Evolutionary conservation across 2,797 vertebrate species (phyloP).

Genomic region (Clamator glandarius): DNA sequence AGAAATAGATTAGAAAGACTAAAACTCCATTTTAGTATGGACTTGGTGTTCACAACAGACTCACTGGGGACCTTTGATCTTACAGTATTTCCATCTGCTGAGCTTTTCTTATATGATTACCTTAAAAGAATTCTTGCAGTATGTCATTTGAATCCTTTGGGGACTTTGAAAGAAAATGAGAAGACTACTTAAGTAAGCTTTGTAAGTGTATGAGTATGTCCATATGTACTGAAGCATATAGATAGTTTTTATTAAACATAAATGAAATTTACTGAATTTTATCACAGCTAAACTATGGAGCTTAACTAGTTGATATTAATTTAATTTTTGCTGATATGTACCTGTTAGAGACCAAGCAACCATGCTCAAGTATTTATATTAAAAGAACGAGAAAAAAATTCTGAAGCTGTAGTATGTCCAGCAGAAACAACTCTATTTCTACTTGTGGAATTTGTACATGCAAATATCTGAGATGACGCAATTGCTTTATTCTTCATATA

Average conservation of each 20-base stretch:
- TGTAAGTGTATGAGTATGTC: conserved; percentile 57
- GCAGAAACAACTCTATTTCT: not conserved
- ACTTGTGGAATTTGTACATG: not conserved
- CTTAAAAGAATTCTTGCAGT: conserved; percentile 50
- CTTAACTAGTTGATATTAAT: not conserved
- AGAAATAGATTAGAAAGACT: not conserved
- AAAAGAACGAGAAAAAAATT: not conserved
- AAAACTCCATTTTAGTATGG: not conserved
- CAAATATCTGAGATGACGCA: not conserved
- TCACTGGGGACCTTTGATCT: conserved; percentile 3
- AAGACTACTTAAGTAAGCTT: conserved; percentile 53
- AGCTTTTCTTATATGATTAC: conserved; percentile 21
- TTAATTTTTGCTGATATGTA: not conserved
- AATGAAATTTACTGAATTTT: conserved; percentile 27
- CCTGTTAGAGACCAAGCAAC: not conserved
- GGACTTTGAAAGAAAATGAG: conserved; percentile 35
- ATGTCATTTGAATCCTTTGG: conserved; percentile 26
- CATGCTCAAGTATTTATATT: not conserved
- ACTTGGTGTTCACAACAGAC: not conserved
- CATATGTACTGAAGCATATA: conserved; percentile 37
- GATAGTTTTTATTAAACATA: conserved; percentile 54
- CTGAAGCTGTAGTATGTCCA: not conserved
- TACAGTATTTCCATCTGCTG: conserved; percentile 22
- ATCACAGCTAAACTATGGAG: not conserved
- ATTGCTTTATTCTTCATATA: not conserved